A percentile compares a stretch with the other conserved stretches of the same genome.
phyloP scores from a whole-genome alignment of 2,113 vertebrate genomes.

The Microcebus lehilahytsara region DNA sequence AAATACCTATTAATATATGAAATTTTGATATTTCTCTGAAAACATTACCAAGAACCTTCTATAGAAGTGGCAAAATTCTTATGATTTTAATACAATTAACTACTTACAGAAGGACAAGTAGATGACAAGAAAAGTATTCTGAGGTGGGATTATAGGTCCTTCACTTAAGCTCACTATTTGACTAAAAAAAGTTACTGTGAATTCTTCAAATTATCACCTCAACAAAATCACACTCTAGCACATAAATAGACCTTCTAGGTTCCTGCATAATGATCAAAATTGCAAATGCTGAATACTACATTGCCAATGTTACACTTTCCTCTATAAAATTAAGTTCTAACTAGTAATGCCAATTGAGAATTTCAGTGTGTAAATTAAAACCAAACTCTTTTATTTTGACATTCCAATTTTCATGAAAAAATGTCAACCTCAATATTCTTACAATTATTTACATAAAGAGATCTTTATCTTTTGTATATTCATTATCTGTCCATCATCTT shows the following conservation, averaged over 20 bases:
- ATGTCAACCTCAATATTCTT: background rate
- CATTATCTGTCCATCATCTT: background rate
- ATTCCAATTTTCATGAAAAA: background rate
- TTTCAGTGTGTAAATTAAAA: background rate
- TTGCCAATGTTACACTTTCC: background rate
- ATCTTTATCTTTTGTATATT: background rate
- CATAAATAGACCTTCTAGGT: background rate
- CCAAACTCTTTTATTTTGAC: background rate
- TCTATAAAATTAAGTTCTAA: background rate
- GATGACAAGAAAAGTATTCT: background rate
- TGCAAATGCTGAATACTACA: background rate
- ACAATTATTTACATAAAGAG: background rate
- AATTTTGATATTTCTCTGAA: background rate
- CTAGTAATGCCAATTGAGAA: background rate
- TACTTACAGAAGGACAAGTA: background rate
- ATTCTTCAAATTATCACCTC: background rate
- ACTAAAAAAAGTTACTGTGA: background rate
- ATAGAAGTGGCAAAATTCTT: background rate
- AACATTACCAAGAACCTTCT: background rate
- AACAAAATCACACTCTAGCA: background rate
- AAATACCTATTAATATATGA: background rate
- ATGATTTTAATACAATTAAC: background rate
- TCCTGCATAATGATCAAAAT: background rate
- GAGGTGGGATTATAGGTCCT: background rate
- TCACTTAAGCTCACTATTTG: background rate